These are phyloP conservation scores for Astreopora myriophthalma DNA, from an alignment of 64 coral and sea anemone species.

Conservation along the genomic window DNA sequence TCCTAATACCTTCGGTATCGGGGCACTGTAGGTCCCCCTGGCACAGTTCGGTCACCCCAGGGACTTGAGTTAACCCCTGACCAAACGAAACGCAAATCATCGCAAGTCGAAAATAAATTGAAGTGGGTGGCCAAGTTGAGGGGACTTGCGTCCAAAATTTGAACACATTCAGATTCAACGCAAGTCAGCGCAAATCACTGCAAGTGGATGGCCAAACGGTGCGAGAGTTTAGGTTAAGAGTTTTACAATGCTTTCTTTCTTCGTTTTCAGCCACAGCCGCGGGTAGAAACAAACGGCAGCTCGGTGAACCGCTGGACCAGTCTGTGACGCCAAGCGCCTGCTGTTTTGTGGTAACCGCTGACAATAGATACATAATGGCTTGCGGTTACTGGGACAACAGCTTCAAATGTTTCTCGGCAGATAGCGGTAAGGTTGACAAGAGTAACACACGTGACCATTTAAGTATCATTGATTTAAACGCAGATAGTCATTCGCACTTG, in stretches of 20 bases:
- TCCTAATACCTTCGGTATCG: neutral
- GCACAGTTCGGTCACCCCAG: too few species aligned
- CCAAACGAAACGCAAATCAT: too few species aligned
- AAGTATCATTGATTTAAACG: neutral
- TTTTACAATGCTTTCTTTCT: neutral
- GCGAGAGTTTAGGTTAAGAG: too few species aligned
- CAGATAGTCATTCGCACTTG: neutral
- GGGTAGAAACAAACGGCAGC: constrained; percentile 81
- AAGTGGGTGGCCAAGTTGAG: too few species aligned
- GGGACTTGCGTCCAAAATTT: too few species aligned
- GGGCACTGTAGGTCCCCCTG: neutral
- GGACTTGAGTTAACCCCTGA: too few species aligned
- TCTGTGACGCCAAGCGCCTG: constrained; percentile 88
- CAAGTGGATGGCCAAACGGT: too few species aligned
- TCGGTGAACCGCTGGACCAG: constrained; percentile 96
- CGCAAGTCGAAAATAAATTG: too few species aligned
- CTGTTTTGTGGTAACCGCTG: constrained; percentile 89
- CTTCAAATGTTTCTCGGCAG: constrained; percentile 95
- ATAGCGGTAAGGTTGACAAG: constrained; percentile 63
- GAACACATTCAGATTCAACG: too few species aligned
- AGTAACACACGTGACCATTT: neutral
- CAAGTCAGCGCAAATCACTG: too few species aligned
- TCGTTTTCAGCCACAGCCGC: constrained; percentile 34
- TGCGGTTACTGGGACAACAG: constrained; percentile 99
- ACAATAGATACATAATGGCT: constrained; percentile 94